Evolutionary conservation across 2,888 invertebrate genomes (phyloP).

Genomic region (Onchidella celtica): DNA sequence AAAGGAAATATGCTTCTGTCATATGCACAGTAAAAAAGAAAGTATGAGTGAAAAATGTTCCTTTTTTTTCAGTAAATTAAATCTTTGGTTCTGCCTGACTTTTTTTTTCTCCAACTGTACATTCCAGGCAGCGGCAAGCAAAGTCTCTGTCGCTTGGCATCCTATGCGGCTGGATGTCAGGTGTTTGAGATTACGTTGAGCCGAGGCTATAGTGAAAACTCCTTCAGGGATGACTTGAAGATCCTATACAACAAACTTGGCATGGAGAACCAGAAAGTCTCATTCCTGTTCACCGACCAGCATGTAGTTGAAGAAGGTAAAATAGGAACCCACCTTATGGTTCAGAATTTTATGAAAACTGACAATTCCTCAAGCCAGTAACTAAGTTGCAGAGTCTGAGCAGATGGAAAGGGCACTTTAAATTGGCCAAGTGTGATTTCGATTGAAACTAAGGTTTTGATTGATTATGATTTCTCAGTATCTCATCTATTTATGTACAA

Average conservation of each 20-base stretch:
- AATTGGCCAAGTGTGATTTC: not conserved
- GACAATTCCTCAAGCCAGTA: no score
- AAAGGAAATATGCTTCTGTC: no score
- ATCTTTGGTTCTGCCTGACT: no score
- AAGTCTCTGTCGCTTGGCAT: slow-evolving; percentile 88
- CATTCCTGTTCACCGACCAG: slow-evolving; percentile 91
- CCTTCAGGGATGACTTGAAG: slow-evolving; percentile 93
- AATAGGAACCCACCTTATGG: not conserved
- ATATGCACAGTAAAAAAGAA: no score
- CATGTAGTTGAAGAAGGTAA: slow-evolving; percentile 84
- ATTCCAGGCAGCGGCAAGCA: slow-evolving; percentile 86
- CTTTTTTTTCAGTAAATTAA: no score
- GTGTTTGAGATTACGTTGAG: slow-evolving; percentile 90
- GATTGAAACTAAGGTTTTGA: no score
- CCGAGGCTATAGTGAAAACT: slow-evolving; percentile 91
- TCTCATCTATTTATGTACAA: no score
- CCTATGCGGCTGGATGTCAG: slow-evolving; percentile 91
- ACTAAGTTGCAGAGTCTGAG: no score
- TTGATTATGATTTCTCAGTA: no score
- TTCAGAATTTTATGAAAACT: slow-evolving; percentile 2
- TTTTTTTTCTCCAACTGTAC: no score
- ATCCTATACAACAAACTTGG: slow-evolving; percentile 88
- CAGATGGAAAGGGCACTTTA: not conserved
- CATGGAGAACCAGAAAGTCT: slow-evolving; percentile 88
- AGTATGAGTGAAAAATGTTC: no score